Percentiles rank a stretch among this genome's conserved stretches.
Conservation (phyloP, 2,113 vertebrate species). For the Prolemur simus region DNA sequence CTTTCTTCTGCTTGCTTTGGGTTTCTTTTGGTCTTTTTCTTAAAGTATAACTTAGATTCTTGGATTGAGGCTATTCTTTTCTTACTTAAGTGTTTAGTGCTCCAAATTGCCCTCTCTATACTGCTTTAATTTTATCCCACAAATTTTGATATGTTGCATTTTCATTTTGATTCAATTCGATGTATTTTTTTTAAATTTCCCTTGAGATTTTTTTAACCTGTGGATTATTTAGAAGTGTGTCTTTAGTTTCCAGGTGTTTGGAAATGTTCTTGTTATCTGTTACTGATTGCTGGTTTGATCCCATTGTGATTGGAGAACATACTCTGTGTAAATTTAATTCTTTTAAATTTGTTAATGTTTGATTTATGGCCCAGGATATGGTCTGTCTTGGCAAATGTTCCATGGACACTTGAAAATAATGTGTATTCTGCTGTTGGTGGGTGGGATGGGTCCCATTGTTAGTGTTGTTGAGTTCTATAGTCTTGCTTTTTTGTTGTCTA, state of each 20-base stretch:
- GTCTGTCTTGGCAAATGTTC: background rate
- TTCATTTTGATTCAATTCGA: constrained; percentile 32
- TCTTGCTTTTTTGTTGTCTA: background rate
- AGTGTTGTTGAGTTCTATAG: background rate
- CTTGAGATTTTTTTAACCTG: background rate
- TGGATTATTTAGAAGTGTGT: background rate
- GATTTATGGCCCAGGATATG: background rate
- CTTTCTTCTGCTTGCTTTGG: background rate
- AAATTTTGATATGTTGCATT: background rate
- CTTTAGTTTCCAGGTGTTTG: background rate
- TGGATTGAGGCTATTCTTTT: background rate
- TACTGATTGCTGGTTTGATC: background rate
- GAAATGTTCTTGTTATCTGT: background rate
- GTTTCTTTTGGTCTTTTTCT: background rate
- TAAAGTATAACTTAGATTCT: background rate
- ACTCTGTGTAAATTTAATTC: background rate
- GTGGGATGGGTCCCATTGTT: background rate
- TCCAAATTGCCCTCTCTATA: background rate
- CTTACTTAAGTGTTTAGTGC: background rate
- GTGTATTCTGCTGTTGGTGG: background rate
- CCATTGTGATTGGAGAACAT: background rate
- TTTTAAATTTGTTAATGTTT: background rate
- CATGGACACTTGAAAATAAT: background rate
- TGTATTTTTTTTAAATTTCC: background rate
- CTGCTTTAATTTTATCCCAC: background rate